phyloP scores from a whole-genome alignment of 2,797 vertebrate species.

The Sus cebifrons region DNA sequence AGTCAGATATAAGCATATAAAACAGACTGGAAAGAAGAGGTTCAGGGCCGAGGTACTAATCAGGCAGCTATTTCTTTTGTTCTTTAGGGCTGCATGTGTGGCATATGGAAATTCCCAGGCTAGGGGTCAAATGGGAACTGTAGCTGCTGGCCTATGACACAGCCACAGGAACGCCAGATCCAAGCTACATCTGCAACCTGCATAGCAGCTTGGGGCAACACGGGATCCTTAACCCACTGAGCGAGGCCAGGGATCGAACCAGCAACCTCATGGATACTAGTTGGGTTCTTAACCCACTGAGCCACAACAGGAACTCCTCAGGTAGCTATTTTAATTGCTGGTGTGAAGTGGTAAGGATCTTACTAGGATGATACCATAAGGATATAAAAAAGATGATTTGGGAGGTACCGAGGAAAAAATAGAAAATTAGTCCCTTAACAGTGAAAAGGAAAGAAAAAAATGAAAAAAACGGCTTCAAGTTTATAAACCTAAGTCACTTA shows the following conservation, averaged over 20 bases:
- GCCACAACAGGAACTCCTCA: no score
- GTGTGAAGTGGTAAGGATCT: neutral
- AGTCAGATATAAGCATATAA: neutral
- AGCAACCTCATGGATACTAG: no score
- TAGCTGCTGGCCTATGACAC: no score
- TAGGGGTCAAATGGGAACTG: no score
- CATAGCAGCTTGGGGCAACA: no score
- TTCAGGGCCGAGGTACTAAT: neutral
- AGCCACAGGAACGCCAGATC: no score
- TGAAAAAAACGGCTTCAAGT: neutral
- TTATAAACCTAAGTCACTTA: constrained; percentile 4
- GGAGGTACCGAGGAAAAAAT: neutral
- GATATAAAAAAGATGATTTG: neutral
- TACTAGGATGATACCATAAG: neutral
- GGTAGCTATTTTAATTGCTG: neutral
- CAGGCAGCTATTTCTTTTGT: neutral
- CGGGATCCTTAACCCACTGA: no score
- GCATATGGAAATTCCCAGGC: no score
- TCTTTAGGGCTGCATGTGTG: no score
- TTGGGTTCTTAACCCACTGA: no score
- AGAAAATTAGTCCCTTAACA: constrained; percentile 34
- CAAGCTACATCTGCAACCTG: no score
- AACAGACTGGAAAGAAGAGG: neutral
- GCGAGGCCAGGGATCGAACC: no score
- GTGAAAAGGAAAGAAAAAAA: constrained; percentile 7